A percentile compares a stretch with the other conserved stretches of the same genome.
phyloP scores from a whole-genome alignment of 1,140 invertebrate genomes.

The Phthorimaea operculella region DNA sequence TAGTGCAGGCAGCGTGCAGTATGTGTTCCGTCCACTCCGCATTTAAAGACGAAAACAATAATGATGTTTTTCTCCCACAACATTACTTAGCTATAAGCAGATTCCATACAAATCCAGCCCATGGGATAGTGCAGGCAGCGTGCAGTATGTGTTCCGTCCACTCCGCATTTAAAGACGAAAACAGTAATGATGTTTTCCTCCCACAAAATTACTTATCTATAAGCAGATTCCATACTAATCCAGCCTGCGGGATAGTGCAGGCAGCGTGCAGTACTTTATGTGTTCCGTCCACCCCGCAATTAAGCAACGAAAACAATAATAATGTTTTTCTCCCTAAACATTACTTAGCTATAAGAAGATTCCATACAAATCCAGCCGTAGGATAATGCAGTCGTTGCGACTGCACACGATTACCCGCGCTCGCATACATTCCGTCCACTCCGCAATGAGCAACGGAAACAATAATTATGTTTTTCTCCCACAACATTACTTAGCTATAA shows the following conservation, averaged over 20 bases:
- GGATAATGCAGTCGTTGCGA: not conserved
- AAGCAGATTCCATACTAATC: not conserved
- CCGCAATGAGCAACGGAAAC: not conserved
- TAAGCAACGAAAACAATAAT: not conserved
- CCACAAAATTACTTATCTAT: too few relatives aligned
- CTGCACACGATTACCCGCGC: not conserved
- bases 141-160: too few relatives aligned
- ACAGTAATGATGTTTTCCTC: too few relatives aligned
- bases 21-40: not conserved
- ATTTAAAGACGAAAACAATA: not conserved
- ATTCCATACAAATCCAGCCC: too few relatives aligned
- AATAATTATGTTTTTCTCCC: too few relatives aligned
- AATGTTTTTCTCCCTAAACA: not conserved
- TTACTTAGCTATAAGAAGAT: too few relatives aligned
- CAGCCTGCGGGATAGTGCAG: not conserved
- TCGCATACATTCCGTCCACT: constrained; percentile 1
- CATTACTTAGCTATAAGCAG: too few relatives aligned
- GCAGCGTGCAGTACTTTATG: not conserved
- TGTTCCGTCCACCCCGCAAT: not conserved
- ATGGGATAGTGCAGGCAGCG: too few relatives aligned
- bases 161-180: too few relatives aligned
- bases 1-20: not conserved
- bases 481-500: too few relatives aligned
- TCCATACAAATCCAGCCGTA: not conserved
- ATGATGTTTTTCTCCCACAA: not conserved